phyloP scores from a whole-genome alignment of 2,888 invertebrate genomes.

The Oegoconia quadripuncta region DNA sequence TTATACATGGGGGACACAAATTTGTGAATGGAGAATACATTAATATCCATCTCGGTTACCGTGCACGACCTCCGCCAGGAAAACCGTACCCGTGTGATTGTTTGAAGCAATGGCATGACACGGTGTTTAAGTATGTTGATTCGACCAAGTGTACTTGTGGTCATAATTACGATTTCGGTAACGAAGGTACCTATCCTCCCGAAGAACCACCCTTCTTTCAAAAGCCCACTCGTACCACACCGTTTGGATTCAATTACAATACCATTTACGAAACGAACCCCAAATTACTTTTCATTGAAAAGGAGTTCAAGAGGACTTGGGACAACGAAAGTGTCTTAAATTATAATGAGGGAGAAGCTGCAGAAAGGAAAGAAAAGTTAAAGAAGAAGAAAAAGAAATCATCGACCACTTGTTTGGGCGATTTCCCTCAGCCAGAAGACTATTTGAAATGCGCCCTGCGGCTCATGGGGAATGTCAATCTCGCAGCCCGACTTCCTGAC shows the following conservation, averaged over 20 bases:
- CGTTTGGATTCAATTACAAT: constrained; percentile 49
- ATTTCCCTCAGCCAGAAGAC: constrained; percentile 46
- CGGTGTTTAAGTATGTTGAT: constrained; percentile 46
- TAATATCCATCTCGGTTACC: constrained; percentile 55
- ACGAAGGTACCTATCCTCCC: constrained; percentile 48
- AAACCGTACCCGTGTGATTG: constrained; percentile 54
- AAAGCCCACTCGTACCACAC: constrained; percentile 43
- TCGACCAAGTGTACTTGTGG: constrained; percentile 56
- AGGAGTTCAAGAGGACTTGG: constrained; percentile 58
- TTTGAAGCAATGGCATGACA: constrained; percentile 47
- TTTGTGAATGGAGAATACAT: constrained; percentile 34
- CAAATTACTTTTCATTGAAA: constrained; percentile 45
- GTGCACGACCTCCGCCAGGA: constrained; percentile 36
- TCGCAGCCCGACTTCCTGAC: constrained; percentile 62
- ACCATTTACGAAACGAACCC: constrained; percentile 57
- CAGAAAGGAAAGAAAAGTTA: constrained; percentile 33
- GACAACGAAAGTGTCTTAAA: constrained; percentile 57
- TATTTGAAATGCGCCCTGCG: constrained; percentile 59
- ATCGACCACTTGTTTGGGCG: constrained; percentile 46
- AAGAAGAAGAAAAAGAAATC: constrained; percentile 40
- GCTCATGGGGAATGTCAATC: constrained; percentile 43
- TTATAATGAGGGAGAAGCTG: constrained; percentile 30
- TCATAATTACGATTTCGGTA: constrained; percentile 55
- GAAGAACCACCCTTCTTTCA: constrained; percentile 57
- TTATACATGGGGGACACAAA: constrained; percentile 60